These are phyloP conservation scores for Myoxocephalus aenaeus DNA, from an alignment of 2,797 vertebrate genomes.

Conservation along the genomic window DNA sequence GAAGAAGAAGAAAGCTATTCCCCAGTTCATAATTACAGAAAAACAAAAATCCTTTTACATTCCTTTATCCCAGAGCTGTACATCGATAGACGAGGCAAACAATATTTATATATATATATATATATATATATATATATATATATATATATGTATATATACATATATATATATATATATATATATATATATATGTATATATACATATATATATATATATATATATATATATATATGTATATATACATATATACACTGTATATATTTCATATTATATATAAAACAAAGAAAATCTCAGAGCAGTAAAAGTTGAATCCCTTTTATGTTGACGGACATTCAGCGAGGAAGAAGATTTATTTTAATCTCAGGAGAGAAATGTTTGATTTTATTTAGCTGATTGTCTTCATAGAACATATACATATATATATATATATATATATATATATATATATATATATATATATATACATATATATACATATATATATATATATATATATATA, in stretches of 20 bases:
- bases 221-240: too few species aligned
- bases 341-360: slow-evolving; percentile 1
- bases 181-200: too few species aligned
- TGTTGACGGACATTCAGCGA: slow-evolving; percentile 54
- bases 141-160: slow-evolving; percentile 36
- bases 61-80: slow-evolving; percentile 74
- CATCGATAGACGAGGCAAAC: slow-evolving; percentile 53
- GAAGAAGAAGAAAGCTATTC: slow-evolving; percentile 40
- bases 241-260: slow-evolving; percentile 7
- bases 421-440: too few species aligned
- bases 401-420: background rate
- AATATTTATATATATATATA: slow-evolving; percentile 45
- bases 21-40: slow-evolving; percentile 56
- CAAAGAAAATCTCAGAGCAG: slow-evolving; percentile 49
- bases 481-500: background rate
- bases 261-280: slow-evolving; percentile 40
- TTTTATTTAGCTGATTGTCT: slow-evolving; percentile 35
- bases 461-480: too few species aligned
- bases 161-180: slow-evolving; percentile 24
- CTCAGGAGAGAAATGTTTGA: background rate
- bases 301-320: slow-evolving; percentile 53
- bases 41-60: slow-evolving; percentile 57
- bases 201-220: too few species aligned
- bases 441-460: too few species aligned
- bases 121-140: slow-evolving; percentile 26